Evolutionary conservation across 2,113 vertebrate species (phyloP), one percentile per base, ranked within the genome.

Genomic region (Henicopernis longicauda): DNA sequence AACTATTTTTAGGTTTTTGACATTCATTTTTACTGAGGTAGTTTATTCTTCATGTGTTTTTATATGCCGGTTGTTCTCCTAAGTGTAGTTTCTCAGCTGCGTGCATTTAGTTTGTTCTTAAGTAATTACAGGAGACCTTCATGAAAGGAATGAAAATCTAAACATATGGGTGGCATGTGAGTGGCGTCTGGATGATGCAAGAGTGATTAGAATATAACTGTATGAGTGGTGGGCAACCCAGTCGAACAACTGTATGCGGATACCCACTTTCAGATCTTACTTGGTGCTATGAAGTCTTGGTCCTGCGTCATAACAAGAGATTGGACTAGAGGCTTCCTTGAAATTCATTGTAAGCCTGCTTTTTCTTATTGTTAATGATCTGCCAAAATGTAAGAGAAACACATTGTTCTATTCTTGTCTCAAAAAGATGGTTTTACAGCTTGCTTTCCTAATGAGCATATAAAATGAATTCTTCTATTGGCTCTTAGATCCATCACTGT

Each of bases 31-130:
- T 89, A 89, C 50, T 58, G 17, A 72, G 45, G 13, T 82, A 57
- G 65, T 95, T 92, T 86, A 73, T 88, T 84, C 42, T 94, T 95
- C 67, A 82, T 83, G 50, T 89, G 40, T 19, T 96, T 95, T 90
- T 90, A 78, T 94, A 69, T 65, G 44, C 55, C 26, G 4, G 19
- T 92, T 69, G 50, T 44, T 90, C 76, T 93, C 93, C 21, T 63
- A 82, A 93, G 50, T 85, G 61, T 29, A 32, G 55, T 87, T 96
- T 82, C 69, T 86, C 82, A 93, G 54, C 85, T 96, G 70, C 54
- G 27, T 58, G 26, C 47, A 36, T 93, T 95, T 73, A 84, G 22
- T 59, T 93, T 91, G 65, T 81, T 92, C 80, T 77, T 47, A 34
- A 82, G 66, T 93, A 91, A 92, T 92, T 90, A 78, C 78, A 93